Conservation (phyloP, 2,888 invertebrate species). For the Galerucella calmariensis region DNA sequence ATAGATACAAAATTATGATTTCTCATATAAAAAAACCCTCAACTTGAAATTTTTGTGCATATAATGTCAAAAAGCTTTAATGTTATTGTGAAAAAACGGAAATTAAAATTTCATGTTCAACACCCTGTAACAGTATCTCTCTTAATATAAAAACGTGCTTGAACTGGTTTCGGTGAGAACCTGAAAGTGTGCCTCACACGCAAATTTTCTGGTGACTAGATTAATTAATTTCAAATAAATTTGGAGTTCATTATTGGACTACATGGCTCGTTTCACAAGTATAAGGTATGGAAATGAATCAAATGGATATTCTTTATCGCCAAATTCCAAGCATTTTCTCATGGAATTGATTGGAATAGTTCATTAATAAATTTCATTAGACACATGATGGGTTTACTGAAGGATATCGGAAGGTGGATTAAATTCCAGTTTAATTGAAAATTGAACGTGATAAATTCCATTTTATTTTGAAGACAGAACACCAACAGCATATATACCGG, state of each 20-base stretch:
- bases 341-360: constrained; percentile 46
- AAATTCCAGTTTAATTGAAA: background rate
- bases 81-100: no score
- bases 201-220: background rate
- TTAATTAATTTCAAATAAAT: constrained; percentile 21
- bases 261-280: constrained; percentile 53
- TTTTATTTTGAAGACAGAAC: background rate
- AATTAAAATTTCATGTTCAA: no score
- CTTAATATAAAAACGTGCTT: no score
- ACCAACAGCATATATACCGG: background rate
- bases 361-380: constrained; percentile 32
- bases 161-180: no score
- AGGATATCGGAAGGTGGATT: background rate
- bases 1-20: no score
- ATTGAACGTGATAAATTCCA: background rate
- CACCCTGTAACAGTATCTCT: no score
- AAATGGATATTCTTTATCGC: constrained; percentile 46
- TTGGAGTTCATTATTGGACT: constrained; percentile 53
- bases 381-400: constrained; percentile 12
- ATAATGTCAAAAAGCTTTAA: no score
- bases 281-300: constrained; percentile 50
- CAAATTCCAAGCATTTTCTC: constrained; percentile 40
- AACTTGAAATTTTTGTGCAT: no score
- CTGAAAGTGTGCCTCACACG: background rate
- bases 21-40: no score